Evolutionary conservation across 2,113 vertebrate genomes (phyloP), one percentile per base, ranked within the genome.

Genomic region (Catharus bicknelli): DNA sequence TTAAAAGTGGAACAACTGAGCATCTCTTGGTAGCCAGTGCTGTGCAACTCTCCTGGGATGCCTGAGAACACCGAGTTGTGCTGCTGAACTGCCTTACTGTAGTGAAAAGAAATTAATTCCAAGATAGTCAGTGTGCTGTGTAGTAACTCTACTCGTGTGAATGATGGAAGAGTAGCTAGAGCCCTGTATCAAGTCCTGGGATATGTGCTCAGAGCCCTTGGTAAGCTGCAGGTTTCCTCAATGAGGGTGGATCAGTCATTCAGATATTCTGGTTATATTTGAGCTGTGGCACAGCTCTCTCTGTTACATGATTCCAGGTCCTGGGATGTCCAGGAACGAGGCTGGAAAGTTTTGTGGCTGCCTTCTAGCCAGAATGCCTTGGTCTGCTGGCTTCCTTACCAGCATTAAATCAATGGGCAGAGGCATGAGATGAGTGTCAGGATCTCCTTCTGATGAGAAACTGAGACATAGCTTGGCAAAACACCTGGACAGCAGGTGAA

Each of bases 1-100:
- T 85, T 36, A 83, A 70, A 95, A 96, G 94, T 95, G 93, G 93
- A 96, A 86, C 93, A 70, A 92, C 51, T 2, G 70, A 94, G 75
- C 79, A 90, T 90, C 90, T 94, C 64, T 48, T 51, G 78, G 63
- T 95, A 94, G 91, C 91, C 91, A 64, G 67, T 20, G 62, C 89
- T 80, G 54, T 87, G 84, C 84, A 92, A 25, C 84, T 85, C 93
- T 73, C 89, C 75, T 32, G 94, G 82, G 94, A 76, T 13, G 59
- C 51, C 78, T 74, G 51, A 80, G 74, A 89, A 94, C 59, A 79
- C 43, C 11, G 45, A 73, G 78, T 63, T 87, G 43, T 38, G 34
- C 82, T 66, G 70, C 59, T 82, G 89, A 87, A 66, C 30, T 61
- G 51, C 25, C 62, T 78, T 57, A 12, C 20, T 68, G 36, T 42